These are phyloP conservation scores for Drosophila ercepeae DNA, from an alignment of 1,140 invertebrate genomes.

Conservation along the genomic window DNA sequence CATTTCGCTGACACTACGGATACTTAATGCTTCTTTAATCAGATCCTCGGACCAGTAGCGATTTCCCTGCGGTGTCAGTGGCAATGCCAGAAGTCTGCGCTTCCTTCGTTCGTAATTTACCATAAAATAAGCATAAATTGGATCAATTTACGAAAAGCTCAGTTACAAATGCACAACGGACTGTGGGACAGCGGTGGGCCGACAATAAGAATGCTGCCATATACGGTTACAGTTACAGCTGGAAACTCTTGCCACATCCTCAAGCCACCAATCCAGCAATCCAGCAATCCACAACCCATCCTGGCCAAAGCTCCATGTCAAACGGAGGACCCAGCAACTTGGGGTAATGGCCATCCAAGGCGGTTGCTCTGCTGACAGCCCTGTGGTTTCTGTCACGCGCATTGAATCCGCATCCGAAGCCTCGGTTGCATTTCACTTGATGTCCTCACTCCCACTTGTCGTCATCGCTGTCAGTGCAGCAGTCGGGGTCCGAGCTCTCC, in stretches of 20 bases:
- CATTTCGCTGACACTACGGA: conserved; percentile 41
- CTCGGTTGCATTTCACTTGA: conserved; percentile 71
- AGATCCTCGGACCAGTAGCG: conserved; percentile 13
- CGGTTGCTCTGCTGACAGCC: conserved; percentile 44
- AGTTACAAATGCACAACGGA: conserved; percentile 65
- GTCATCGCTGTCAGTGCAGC: conserved; percentile 40
- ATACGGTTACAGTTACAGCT: conserved; percentile 43
- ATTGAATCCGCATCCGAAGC: conserved; percentile 58
- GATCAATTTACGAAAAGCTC: conserved; percentile 79
- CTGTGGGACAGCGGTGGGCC: conserved; percentile 9
- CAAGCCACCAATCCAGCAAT: conserved; percentile 18
- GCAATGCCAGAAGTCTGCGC: conserved; percentile 12
- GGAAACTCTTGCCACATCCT: conserved; percentile 19
- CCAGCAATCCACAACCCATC: conserved; percentile 24
- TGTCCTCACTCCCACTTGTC: conserved; percentile 48
- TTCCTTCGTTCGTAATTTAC: conserved; percentile 70
- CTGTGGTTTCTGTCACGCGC: conserved; percentile 72
- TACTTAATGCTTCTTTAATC: conserved; percentile 32
- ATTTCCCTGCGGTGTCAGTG: conserved; percentile 25
- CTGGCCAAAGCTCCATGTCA: conserved; percentile 40
- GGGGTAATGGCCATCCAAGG: conserved; percentile 66
- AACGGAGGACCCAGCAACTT: conserved; percentile 25
- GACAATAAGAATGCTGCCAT: conserved; percentile 29
- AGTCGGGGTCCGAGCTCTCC: conserved; percentile 4
- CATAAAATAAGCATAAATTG: conserved; percentile 81